Conservation (phyloP, 2,113 vertebrate genomes). For the Meleagris gallopavo region DNA sequence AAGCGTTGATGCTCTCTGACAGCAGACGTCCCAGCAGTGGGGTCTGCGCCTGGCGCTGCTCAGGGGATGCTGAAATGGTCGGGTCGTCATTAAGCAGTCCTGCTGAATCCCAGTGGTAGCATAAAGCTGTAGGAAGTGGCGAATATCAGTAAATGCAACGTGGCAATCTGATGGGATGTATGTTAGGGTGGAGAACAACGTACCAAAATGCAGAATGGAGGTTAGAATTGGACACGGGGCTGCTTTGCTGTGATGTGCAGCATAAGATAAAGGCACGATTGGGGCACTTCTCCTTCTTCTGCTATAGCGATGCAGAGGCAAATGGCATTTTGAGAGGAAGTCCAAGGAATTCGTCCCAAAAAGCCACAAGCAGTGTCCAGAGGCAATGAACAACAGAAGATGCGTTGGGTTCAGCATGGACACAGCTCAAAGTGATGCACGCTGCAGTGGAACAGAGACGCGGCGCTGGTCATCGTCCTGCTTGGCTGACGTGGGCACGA, state of each 20-base stretch:
- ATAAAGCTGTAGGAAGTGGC: background rate
- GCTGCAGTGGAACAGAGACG: background rate
- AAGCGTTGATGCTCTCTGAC: background rate
- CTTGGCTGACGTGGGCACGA: background rate
- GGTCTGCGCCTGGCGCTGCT: background rate
- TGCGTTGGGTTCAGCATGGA: background rate
- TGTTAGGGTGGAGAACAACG: background rate
- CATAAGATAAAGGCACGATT: background rate
- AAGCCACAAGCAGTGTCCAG: background rate
- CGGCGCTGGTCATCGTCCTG: background rate
- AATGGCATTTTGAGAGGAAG: background rate
- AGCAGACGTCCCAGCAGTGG: background rate
- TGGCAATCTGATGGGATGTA: background rate
- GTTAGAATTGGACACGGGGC: background rate
- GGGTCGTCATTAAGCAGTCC: background rate
- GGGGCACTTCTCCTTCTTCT: background rate
- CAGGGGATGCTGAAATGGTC: background rate
- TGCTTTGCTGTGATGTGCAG: background rate
- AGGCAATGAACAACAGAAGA: background rate
- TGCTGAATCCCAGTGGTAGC: background rate
- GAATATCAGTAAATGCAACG: background rate
- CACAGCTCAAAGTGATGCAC: background rate
- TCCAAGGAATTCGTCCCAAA: background rate
- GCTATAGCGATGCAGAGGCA: background rate
- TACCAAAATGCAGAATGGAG: background rate